Evolutionary conservation across 2,113 vertebrate genomes (phyloP), one percentile per base, ranked within the genome.

Genomic region (Pholis gunnellus): DNA sequence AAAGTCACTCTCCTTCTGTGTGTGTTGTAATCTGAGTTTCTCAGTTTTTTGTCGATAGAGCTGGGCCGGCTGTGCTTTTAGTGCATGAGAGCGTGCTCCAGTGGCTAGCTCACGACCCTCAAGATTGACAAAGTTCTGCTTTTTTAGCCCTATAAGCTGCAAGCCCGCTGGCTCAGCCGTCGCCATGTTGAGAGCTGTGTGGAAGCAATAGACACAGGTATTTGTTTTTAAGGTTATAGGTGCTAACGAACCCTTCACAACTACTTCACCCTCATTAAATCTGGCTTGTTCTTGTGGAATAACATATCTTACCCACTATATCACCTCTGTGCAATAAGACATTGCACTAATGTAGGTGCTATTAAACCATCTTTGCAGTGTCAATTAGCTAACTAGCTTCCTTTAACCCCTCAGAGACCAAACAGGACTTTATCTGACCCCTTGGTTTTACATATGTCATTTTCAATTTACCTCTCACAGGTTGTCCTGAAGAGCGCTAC

Each of bases 381-480:
- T 86, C 71, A 84, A 75, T 92, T 80, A 79, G 75, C 72, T 81
- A 85, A 76, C 88, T 84, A 78, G 83, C 84, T 86, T 66, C 73
- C 79, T 87, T 84, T 82, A 86, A 90, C 81, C 83, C 82, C 84
- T 86, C 80, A 60, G 81, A 93, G 89, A 89, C 81, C 68, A 72
- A 79, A 69, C 83, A 90, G 91, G 94, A 94, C 91, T 95, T 87
- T 87, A 61, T 82, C 72, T 93, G 90, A 94, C 93, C 94, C 83
- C 81, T 83, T 71, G 3, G 75, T 89, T 95, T 93, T 94, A 89
- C 89, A 92, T 91, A 91, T 91, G 93, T 93, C 93, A 93, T 91
- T 90, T 82, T 78, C 88, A 92, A 94, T 95, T 94, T 93, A 83
- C 90, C 67, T 80, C 89, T 83, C 42, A 63, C 84, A 76, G 83